Evolutionary conservation across 2,113 vertebrate genomes (phyloP), one percentile per base, ranked within the genome.

Genomic region (Poeciliopsis retropinna): DNA sequence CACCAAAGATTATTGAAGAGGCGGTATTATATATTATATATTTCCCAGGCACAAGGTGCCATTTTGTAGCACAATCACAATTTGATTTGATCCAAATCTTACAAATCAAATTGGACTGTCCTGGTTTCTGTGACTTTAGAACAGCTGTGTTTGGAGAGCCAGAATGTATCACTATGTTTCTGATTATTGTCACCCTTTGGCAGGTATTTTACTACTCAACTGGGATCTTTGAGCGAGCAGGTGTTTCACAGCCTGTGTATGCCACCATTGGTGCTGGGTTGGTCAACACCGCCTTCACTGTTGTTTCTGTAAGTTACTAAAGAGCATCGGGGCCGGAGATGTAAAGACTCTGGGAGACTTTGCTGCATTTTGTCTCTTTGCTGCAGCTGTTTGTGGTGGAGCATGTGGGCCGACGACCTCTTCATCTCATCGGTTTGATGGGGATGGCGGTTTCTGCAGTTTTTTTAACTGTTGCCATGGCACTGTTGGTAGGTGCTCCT

Each of bases 171-270:
- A 19, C 7, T 6, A 1, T 17, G 11, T 41, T 47, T 47, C 39
- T 28, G 9, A 1, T 67, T n/a, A 60, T 6, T 44, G 2, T 31
- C 17, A 0, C 66, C n/a, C 0, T 70, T 70, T n/a, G 68, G 29
- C 44, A 99, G 98, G 96, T 99, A 29, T 99, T 99, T 88, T 99
- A 99, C 89, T 99, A 98, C 72, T 99, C 98, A 0, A 99, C 98
- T 0, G 93, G 92, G 77, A 99, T 99, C 89, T 99, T 99, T 0
- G 90, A 95, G 85, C 96, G 94, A 81, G 93, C 97, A 0, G 97
- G 96, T 0, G 97, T 99, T 69, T 80, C 95, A 65, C 95, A 98
- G 93, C 97, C 98, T 0, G 96, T 98, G 67, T 99, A 98, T 0
- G 97, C 98, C 78, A 99, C 97, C 83, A 98, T 99, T 0, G 98